Conservation (phyloP, 2,797 vertebrate genomes). For the Chlorospingus semifuscus region DNA sequence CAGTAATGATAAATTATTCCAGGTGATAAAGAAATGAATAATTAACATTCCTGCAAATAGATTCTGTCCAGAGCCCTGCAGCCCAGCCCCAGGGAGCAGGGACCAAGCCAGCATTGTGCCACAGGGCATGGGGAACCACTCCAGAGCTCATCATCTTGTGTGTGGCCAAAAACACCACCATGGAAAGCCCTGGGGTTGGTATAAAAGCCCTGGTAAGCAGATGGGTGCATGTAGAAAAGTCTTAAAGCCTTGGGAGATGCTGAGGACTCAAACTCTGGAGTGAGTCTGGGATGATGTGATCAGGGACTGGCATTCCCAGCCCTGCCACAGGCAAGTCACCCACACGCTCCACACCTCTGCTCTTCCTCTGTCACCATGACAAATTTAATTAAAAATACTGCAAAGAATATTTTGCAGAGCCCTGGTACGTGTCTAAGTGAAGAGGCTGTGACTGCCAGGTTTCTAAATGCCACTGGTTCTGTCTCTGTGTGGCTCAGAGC, state of each 20-base stretch:
- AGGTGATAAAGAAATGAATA: not conserved
- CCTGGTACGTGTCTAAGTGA: not conserved
- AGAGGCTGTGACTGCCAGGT: not conserved
- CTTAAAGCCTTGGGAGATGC: not conserved
- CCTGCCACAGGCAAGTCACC: not conserved
- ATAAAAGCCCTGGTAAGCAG: not conserved
- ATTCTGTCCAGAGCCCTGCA: not conserved
- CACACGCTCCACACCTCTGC: fast-evolving
- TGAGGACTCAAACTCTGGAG: not conserved
- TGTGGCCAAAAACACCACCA: not conserved
- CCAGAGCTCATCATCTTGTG: fast-evolving
- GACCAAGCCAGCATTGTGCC: not conserved
- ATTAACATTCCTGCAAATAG: not conserved
- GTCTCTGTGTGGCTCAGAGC: not conserved
- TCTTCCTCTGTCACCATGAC: not conserved
- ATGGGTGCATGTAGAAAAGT: not conserved
- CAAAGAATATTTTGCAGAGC: not conserved
- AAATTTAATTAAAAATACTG: not conserved
- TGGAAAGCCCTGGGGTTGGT: not conserved
- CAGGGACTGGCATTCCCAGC: not conserved
- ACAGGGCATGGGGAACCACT: not conserved
- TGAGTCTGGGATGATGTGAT: not conserved
- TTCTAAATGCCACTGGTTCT: not conserved
- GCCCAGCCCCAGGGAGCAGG: not conserved
- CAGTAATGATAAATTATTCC: not conserved